Evolutionary conservation across 2,113 vertebrate genomes (phyloP).

Genomic region (Empidonax alnorum): DNA sequence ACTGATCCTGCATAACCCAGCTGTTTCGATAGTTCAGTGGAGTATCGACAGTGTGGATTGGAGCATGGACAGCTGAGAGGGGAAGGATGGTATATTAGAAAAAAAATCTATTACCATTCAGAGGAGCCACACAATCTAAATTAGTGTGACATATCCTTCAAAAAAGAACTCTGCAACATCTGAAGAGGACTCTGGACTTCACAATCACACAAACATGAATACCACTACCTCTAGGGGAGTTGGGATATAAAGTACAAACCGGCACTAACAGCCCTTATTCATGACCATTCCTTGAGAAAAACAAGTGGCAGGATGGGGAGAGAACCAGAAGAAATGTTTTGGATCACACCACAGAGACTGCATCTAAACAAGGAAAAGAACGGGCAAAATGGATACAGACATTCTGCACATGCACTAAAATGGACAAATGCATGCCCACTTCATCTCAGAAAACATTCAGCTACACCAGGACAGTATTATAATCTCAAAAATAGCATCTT

Average conservation of each 20-base stretch:
- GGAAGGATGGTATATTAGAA: not conserved
- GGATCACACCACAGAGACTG: not conserved
- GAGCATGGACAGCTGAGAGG: not conserved
- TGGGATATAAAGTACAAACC: not conserved
- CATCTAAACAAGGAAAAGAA: not conserved
- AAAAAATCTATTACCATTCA: not conserved
- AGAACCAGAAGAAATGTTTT: not conserved
- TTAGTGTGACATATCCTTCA: not conserved
- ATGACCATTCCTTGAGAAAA: fast-evolving
- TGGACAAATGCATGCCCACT: not conserved
- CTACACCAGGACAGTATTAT: not conserved
- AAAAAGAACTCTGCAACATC: not conserved
- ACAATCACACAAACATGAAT: not conserved
- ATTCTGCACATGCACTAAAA: not conserved
- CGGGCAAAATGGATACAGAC: not conserved
- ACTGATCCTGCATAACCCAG: not conserved
- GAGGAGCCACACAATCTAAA: not conserved
- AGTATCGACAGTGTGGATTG: not conserved
- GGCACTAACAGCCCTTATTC: not conserved
- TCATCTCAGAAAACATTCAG: not conserved
- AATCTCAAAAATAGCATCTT: not conserved
- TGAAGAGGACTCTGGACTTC: not conserved
- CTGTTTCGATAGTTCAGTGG: not conserved
- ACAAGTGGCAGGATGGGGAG: not conserved
- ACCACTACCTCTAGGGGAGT: not conserved